Evolutionary conservation across 2,113 vertebrate species (phyloP), one percentile per base, ranked within the genome.

Genomic region (Sinocyclocheilus anophthalmus): DNA sequence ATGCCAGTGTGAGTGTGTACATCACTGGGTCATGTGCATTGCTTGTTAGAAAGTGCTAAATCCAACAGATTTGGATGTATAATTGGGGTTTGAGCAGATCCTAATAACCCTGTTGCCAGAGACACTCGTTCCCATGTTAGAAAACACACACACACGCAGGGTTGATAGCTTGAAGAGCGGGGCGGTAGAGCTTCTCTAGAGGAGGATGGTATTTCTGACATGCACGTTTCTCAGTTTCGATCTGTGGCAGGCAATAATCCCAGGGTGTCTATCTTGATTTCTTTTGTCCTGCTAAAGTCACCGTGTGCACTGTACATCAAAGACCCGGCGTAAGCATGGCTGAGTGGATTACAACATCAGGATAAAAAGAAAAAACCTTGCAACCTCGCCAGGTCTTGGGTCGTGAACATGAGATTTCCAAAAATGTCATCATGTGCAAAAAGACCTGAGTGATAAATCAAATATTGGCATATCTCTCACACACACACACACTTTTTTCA

Each of bases 331-430:
- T 63, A 61, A 73, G 77, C 77, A 86, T 86, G 77, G 42, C 85
- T 42, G 85, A 86, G 77, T 86, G 77, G 67, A 86, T 86, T 81
- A 81, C 16, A 86, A 67, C 84, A 85, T 48, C 24, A 65, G 45
- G 45, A 70, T n/a, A 69, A 69, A 3, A 42, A 37, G 59, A 73
- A 73, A 30, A 77, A 55, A 77, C 20, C 42, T 24, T 3, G 12
- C 61, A 53, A 59, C 63, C 77, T 86, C 24, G 18, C 77, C 53
- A 22, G n/a, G n/a, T 59, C 50, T 33, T 24, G 67, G 50, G 39
- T 61, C 37, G 39, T 26, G 50, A 86, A 75, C 6, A 59, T 24
- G 53, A 69, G 76, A 22, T 77, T 55, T 55, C 48, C 9, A 77
- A 76, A 76, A 76, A 76, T 76, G 42, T 16, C 76, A 77, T 55